These are phyloP conservation scores for Cydia fagiglandana DNA, from an alignment of 1,140 invertebrate genomes.

Conservation along the genomic window DNA sequence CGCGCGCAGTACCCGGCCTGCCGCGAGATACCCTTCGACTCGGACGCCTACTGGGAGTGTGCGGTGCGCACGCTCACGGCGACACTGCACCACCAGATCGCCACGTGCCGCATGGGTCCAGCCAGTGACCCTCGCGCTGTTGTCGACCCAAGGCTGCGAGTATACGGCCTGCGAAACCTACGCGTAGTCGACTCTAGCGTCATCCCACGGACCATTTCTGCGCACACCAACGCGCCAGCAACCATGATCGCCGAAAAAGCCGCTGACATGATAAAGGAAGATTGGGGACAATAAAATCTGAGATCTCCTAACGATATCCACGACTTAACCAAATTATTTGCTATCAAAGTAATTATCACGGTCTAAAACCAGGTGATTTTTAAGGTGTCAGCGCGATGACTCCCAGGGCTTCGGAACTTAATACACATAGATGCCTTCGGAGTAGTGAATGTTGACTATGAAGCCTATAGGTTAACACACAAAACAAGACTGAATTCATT, in stretches of 20 bases:
- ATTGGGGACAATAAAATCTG: slow-evolving; percentile 42
- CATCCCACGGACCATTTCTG: slow-evolving; percentile 78
- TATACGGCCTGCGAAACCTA: slow-evolving; percentile 76
- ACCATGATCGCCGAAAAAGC: slow-evolving; percentile 80
- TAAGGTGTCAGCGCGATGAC: too few relatives aligned
- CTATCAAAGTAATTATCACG: neutral
- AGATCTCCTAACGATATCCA: neutral
- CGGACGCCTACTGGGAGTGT: slow-evolving; percentile 82
- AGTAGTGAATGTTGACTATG: too few relatives aligned
- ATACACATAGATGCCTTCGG: too few relatives aligned
- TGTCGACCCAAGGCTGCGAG: slow-evolving; percentile 78
- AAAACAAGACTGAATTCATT: too few relatives aligned
- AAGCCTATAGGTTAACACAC: too few relatives aligned
- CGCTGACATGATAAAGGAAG: slow-evolving; percentile 72
- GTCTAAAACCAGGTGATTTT: too few relatives aligned
- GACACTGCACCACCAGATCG: slow-evolving; percentile 81
- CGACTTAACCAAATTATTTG: neutral
- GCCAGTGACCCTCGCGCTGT: slow-evolving; percentile 77
- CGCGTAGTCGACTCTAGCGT: slow-evolving; percentile 81
- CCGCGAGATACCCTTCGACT: slow-evolving; percentile 61
- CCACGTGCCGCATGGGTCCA: slow-evolving; percentile 85
- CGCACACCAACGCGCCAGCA: slow-evolving; percentile 78
- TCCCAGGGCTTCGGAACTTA: too few relatives aligned
- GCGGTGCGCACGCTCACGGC: slow-evolving; percentile 75
- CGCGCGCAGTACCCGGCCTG: slow-evolving; percentile 75